Evolutionary conservation across 2,113 vertebrate species (phyloP).

Genomic region (Pyxicephalus adspersus): DNA sequence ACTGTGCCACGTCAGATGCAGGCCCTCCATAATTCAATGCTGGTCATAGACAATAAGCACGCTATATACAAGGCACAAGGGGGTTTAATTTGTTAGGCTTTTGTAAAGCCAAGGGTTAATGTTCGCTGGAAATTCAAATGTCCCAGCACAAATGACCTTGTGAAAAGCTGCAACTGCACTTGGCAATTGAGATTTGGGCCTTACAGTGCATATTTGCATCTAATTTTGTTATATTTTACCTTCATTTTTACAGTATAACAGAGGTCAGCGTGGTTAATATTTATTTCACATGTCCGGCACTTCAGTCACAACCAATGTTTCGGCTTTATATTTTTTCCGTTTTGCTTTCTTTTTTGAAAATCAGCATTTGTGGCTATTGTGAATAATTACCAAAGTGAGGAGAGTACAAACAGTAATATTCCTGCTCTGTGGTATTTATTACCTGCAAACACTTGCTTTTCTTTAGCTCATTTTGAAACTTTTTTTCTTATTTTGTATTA

Average conservation of each 20-base stretch:
- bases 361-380: constrained; percentile 2
- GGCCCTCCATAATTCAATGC: too few relatives aligned
- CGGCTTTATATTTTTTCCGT: neutral
- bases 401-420: neutral
- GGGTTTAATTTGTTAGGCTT: neutral
- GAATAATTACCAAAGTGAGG: neutral
- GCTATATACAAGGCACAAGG: neutral
- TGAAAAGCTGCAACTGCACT: neutral
- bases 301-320: neutral
- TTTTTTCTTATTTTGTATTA: too few relatives aligned
- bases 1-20: too few relatives aligned
- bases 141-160: constrained; percentile 21
- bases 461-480: too few relatives aligned
- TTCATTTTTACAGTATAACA: constrained; percentile 20
- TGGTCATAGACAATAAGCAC: too few relatives aligned
- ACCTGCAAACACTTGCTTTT: too few relatives aligned
- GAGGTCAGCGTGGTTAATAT: constrained; percentile 42
- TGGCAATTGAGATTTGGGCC: constrained; percentile 8
- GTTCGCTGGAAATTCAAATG: neutral
- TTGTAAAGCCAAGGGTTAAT: constrained; percentile 6
- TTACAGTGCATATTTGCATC: constrained; percentile 20
- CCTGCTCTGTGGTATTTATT: too few relatives aligned
- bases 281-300: constrained; percentile 4
- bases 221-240: constrained; percentile 24
- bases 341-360: neutral